Evolutionary conservation across 1,140 invertebrate genomes (phyloP).

Genomic region (Philopotamus ludificatus): DNA sequence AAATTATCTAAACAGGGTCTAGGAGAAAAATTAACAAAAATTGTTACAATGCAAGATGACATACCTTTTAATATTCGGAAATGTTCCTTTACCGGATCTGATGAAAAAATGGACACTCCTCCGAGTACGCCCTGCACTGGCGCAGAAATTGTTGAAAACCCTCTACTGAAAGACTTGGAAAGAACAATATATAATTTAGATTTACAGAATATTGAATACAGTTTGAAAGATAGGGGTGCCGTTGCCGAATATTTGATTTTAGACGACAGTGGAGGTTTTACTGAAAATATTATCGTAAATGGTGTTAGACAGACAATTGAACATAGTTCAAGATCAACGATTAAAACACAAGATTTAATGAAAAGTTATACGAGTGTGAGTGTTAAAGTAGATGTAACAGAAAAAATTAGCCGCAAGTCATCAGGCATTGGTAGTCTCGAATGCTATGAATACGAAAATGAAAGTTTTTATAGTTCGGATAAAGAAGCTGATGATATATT

Average conservation of each 20-base stretch:
- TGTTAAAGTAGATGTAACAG: slow-evolving; percentile 28
- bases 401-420: slow-evolving; percentile 42
- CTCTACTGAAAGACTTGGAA: slow-evolving; percentile 30
- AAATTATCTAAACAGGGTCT: slow-evolving; percentile 26
- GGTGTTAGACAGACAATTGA: slow-evolving; percentile 20
- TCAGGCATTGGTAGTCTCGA: slow-evolving; percentile 44
- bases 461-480: slow-evolving; percentile 66
- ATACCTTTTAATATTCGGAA: neutral
- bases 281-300: neutral
- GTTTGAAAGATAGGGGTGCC: slow-evolving; percentile 45
- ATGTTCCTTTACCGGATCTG: slow-evolving; percentile 7
- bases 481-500: slow-evolving; percentile 66
- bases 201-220: slow-evolving; percentile 38
- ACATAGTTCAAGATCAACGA: too few relatives aligned
- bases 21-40: slow-evolving; percentile 26
- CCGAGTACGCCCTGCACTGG: slow-evolving; percentile 32
- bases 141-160: slow-evolving; percentile 15
- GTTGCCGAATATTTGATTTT: slow-evolving; percentile 48
- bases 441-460: slow-evolving; percentile 48
- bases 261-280: slow-evolving; percentile 40
- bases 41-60: slow-evolving; percentile 32
- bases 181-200: slow-evolving; percentile 33
- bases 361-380: slow-evolving; percentile 32
- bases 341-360: too few relatives aligned
- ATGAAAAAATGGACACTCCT: slow-evolving; percentile 28